Percentiles rank a stretch among this genome's conserved stretches.
phyloP scores from a whole-genome alignment of 2,797 vertebrate species.

The Pagetopsis macropterus region DNA sequence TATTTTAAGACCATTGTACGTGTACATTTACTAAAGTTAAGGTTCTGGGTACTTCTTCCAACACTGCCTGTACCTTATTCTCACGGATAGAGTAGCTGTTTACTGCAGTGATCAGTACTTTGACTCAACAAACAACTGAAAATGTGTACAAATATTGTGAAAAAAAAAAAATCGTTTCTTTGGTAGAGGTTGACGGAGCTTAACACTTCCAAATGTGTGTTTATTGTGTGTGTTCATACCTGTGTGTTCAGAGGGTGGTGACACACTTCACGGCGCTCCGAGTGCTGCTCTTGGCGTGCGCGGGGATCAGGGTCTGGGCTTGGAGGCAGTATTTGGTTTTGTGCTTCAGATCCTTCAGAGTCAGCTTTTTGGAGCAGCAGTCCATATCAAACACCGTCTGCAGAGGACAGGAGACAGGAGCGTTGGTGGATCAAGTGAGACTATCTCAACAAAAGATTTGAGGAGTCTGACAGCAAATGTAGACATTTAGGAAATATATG shows the following conservation, averaged over 20 bases:
- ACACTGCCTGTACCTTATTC: not conserved
- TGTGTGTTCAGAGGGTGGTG: slow-evolving; percentile 62
- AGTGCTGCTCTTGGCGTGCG: slow-evolving; percentile 65
- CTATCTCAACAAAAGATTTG: not conserved
- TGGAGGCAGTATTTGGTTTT: slow-evolving; percentile 77
- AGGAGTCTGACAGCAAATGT: not conserved
- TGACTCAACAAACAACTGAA: not conserved
- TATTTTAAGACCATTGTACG: too few relatives aligned
- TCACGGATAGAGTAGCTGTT: not conserved
- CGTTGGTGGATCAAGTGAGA: not conserved
- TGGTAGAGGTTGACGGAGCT: not conserved
- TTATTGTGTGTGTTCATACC: slow-evolving; percentile 25
- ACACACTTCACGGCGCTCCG: slow-evolving; percentile 67
- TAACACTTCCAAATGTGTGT: not conserved
- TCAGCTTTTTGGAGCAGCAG: slow-evolving; percentile 60
- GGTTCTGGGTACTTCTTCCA: too few relatives aligned
- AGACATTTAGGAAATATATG: not conserved
- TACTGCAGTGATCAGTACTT: not conserved
- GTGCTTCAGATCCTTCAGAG: slow-evolving; percentile 60
- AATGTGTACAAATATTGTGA: not conserved
- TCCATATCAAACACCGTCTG: slow-evolving; percentile 71
- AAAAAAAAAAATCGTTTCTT: not conserved
- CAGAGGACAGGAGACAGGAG: not conserved
- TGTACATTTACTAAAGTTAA: too few relatives aligned
- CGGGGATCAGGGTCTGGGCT: slow-evolving; percentile 65